These are phyloP conservation scores for Pimpla rufipes DNA, from an alignment of 2,888 invertebrate species.

Conservation along the genomic window DNA sequence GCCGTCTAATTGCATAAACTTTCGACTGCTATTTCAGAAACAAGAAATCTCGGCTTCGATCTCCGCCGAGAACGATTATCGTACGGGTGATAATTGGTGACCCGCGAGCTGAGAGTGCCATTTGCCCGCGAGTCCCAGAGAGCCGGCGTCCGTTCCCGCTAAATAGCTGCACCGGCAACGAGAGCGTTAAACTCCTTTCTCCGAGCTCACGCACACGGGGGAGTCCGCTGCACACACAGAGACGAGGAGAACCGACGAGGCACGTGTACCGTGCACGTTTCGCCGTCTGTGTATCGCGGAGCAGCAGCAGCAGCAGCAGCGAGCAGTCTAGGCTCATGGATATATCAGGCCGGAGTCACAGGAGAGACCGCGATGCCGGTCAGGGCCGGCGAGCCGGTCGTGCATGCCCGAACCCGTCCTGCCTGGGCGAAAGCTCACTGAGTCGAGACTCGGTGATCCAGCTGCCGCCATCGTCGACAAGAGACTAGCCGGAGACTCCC, in stretches of 20 bases:
- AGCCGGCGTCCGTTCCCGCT: neutral
- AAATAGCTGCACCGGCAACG: constrained; percentile 53
- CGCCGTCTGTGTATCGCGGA: neutral
- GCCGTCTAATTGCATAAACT: neutral
- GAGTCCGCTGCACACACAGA: constrained; percentile 23
- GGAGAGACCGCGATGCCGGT: constrained; percentile 69
- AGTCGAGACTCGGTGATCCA: constrained; percentile 43
- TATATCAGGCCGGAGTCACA: constrained; percentile 36
- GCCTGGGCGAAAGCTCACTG: constrained; percentile 66
- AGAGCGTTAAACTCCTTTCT: constrained; percentile 68
- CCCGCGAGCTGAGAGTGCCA: constrained; percentile 32
- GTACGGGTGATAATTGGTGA: constrained; percentile 23
- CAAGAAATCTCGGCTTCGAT: neutral
- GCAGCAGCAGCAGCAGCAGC: no score
- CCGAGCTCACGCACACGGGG: constrained; percentile 55
- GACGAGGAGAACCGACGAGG: constrained; percentile 32
- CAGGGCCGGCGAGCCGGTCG: constrained; percentile 68
- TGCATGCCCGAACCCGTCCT: constrained; percentile 65
- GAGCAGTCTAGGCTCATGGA: neutral
- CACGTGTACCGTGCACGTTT: constrained; percentile 6
- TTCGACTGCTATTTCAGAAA: neutral
- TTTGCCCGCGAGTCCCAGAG: constrained; percentile 28
- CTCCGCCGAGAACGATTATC: constrained; percentile 1
- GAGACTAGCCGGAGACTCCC: constrained; percentile 8
- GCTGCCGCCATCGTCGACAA: neutral